phyloP scores from a whole-genome alignment of 30 jellyfish, hydroid and myxozoan genomes.

The Aurelia coerulea region DNA sequence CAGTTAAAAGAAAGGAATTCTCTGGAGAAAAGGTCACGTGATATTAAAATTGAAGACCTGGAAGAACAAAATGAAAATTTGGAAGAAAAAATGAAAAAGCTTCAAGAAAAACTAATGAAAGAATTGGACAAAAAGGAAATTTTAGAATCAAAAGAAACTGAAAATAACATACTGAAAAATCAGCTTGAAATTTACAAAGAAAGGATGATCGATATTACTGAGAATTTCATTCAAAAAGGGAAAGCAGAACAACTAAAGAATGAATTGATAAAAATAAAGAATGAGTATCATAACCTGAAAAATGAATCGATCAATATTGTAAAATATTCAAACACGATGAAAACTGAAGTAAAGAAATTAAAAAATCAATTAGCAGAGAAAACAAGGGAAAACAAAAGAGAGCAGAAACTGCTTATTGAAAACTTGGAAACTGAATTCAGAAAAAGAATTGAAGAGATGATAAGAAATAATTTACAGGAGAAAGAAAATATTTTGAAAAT shows the following conservation, averaged over 20 bases:
- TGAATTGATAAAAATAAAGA: constrained; percentile 18
- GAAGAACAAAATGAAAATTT: constrained; percentile 30
- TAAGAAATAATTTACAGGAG: constrained; percentile 58
- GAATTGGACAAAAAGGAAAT: constrained; percentile 19
- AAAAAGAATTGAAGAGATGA: constrained; percentile 59
- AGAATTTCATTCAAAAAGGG: constrained; percentile 3
- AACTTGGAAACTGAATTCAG: constrained; percentile 77
- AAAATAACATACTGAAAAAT: not conserved
- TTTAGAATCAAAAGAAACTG: not conserved
- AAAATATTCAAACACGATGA: constrained; percentile 31
- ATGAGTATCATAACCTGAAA: constrained; percentile 37
- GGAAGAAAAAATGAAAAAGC: constrained; percentile 1
- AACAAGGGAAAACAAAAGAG: constrained; percentile 59
- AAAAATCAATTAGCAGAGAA: constrained; percentile 32
- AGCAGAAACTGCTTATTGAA: constrained; percentile 60
- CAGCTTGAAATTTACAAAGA: constrained; percentile 24
- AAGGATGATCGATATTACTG: constrained; percentile 4
- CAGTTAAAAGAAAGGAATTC: constrained; percentile 8
- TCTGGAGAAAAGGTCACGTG: constrained; percentile 15
- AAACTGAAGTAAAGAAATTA: constrained; percentile 33
- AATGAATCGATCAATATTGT: constrained; percentile 36
- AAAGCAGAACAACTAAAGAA: constrained; percentile 38
- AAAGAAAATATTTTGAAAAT: constrained; percentile 63
- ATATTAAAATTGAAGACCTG: constrained; percentile 14
- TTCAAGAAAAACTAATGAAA: constrained; percentile 14